Base-by-base conservation (phyloP, 92 coral and sea anemone genomes). In the Montipora capitata region DNA sequence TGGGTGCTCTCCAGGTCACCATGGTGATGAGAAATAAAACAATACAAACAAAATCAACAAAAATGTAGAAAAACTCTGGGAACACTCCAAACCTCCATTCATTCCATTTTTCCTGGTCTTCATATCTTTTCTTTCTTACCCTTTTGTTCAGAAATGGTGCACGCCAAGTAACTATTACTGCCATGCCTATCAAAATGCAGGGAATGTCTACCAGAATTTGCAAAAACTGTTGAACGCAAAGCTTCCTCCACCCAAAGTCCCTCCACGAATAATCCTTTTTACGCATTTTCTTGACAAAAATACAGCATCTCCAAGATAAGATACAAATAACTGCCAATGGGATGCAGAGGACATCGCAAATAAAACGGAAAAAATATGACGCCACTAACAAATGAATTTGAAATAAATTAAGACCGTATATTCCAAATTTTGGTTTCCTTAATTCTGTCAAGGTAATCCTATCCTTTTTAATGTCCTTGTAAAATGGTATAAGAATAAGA, bases 1-100 rank as follows among this genome's bases (percentile, higher is more conserved):
- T 52, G 12, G 98, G 98, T 51, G 92, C 91, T 52, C 99, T 95
- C 99, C 99, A 97, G 4, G 99, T 94, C 35, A 94, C 40, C 51
- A 97, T 3, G 20, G 97, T 90, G 42, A 97, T 42, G 66, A 89
- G 15, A 70, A 94, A 89, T 14, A 91, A 59, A 41, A 91, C 40
- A 43, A 97, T 92, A 86, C 98, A 97, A 78, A 96, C 80, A 35
- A 96, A 54, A 89, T 97, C 99, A 41, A 95, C 86, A 58, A 96
- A 79, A 68, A 97, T 71, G 43, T 89, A 82, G 4, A 76, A 48
- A 52, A 96, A 87, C 73, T 97, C 96, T 20, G 81, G 79, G 82
- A 97, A 96, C 42, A 91, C 96, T 61, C 82, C 87, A 52, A 97
- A 90, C 66, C 99, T 92, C 90, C 91, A 93, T 2, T 44, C 20